Evolutionary conservation across 1,140 invertebrate species (phyloP), one percentile per base, ranked within the genome.

Genomic region (Drosophila navojoa): DNA sequence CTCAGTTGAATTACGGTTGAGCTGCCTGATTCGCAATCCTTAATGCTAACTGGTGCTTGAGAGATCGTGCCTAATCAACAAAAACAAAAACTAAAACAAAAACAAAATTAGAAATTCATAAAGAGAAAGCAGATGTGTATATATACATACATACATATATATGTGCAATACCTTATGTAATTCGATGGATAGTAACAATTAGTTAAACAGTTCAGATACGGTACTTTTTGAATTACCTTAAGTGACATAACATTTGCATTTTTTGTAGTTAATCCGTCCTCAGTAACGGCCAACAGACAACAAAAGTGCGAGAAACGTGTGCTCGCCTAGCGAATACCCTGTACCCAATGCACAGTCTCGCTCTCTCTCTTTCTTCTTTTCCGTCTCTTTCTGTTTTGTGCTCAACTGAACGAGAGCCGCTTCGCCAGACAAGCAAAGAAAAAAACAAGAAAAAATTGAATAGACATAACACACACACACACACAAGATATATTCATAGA

Each of bases 241-340:
- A 73, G 77, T 72, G 50, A 70, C 35, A 38, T 58, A 73, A 72
- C 44, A 58, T 62, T 84, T 77, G 81, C 80, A 85, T 86, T 86
- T 87, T 86, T 87, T 87, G 79, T 87, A 87, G 82, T 82, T 82
- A 89, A 89, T 87, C 82, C 82, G 82, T 87, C 82, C 82, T 87
- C 50, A 89, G 50, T 53, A 86, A 86, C 61, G 79, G 84, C 79
- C 64, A 86, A 79, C 54, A 66, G 53, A 32, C 58, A 55, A 73
- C 68, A 61, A 54, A 54, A 54, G 70, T 42, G 42, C 69, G 53
- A 52, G 16, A 32, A n/a, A 44, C 42, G 25, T 27, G 13, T 53
- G 9, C 54, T 60, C 49, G 63, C 53, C 63, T 72, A 60, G 54
- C 15, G 0, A 54, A 68, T 52, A 67, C 55, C 49, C 68, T 67